Evolutionary conservation across 53 echinoderm and acorn worm species (phyloP).

Genomic region (Actinopyga echinites): DNA sequence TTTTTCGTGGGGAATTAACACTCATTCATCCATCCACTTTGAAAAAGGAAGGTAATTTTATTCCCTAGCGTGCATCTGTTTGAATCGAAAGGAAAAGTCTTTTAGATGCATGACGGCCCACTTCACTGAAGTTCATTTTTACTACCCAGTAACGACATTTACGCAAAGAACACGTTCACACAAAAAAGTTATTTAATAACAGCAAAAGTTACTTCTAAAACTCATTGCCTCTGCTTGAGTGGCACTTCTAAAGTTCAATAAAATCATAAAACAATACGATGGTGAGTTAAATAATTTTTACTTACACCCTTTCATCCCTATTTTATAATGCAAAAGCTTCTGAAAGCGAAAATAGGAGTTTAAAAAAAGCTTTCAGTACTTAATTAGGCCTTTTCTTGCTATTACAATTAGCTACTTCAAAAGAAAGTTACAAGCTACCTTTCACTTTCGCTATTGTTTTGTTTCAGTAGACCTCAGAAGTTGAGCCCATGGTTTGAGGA

Average conservation of each 20-base stretch:
- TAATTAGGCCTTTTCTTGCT: background rate
- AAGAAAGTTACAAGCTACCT: background rate
- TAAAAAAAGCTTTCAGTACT: constrained; percentile 20
- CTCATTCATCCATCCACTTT: no score
- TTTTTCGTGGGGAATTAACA: no score
- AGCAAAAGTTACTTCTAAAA: constrained; percentile 32
- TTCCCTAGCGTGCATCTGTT: no score
- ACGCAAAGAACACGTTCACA: no score
- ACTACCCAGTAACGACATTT: no score
- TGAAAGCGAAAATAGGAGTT: constrained; percentile 22
- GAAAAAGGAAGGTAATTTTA: no score
- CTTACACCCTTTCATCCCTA: background rate
- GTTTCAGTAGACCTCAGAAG: background rate
- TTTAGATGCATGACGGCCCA: no score
- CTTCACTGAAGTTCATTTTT: no score
- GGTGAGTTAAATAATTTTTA: background rate
- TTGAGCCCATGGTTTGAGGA: no score
- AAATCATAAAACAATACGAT: constrained; percentile 23
- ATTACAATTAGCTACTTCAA: no score
- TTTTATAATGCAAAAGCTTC: background rate
- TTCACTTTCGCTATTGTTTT: constrained; percentile 38
- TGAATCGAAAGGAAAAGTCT: no score
- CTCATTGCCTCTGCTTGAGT: background rate
- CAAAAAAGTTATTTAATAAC: constrained; percentile 19
- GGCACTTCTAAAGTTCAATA: background rate